Base-by-base conservation (phyloP, 1,140 invertebrate genomes). In the Yoshiicerus persimilis region DNA sequence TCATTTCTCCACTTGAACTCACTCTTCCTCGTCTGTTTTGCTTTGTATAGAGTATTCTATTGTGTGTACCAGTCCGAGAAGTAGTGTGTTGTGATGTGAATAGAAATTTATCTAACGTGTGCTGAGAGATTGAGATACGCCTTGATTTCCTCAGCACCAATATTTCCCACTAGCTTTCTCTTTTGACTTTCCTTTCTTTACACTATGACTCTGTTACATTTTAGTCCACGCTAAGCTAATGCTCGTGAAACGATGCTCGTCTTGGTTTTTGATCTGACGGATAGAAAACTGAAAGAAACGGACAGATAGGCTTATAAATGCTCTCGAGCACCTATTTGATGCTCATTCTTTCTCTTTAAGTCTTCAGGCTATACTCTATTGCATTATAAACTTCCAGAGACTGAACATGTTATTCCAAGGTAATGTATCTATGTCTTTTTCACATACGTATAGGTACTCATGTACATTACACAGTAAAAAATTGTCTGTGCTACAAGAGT, bases 91-190 rank as follows among this genome's bases (percentile, higher is more conserved):
- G 75, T 80, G 75, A 80, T 80, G 75, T 80, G 75, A 80, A 80
- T 80, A 80, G 75, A 80, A 80, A 80, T 80, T 80, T 80, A 80
- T 80, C 75, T 36, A 34, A 80, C 75, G 75, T 80, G 75, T 34
- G 75, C 75, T 80, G 75, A 23, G 75, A 80, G 75, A n/a, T n/a
- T 80, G 75, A 80, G 75, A 80, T 80, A 80, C 75, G 75, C 75
- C 75, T 80, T 80, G 75, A 80, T 80, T 80, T 80, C 75, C 75
- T 36, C 34, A 80, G 13, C 30, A 80, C 16, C 32, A 34, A 34
- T 80, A 34, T 80, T 36, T 80, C 32, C 27, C 70, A 77, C 70
- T 36, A 77, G 32, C 75, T 32, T 56, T 56, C 47, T n/a, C 47
- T 56, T 80, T 80, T 80, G 75, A 38, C 75, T 80, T 80, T 38